phyloP scores from a whole-genome alignment of 2,888 invertebrate species.

The Saturnia japonica region DNA sequence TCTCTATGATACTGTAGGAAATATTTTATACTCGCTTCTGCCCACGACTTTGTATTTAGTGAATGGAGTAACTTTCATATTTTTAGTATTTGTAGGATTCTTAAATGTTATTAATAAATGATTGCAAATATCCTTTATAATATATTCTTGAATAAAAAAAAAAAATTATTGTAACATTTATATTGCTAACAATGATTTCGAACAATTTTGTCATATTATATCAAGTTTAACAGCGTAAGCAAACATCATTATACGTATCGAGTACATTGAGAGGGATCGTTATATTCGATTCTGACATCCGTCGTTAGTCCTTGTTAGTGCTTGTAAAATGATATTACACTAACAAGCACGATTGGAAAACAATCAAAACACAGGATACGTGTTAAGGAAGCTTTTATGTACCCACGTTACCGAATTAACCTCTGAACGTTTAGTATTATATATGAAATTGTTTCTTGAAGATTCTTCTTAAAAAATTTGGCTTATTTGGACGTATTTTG shows the following conservation, averaged over 20 bases:
- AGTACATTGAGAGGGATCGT: slow-evolving; percentile 4
- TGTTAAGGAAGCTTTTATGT: background rate
- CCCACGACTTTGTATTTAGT: too few species aligned
- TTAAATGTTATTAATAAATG: too few species aligned
- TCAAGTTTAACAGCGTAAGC: background rate
- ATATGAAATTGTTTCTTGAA: background rate
- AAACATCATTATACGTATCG: slow-evolving; percentile 19
- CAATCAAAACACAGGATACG: slow-evolving; percentile 32
- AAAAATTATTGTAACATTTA: too few species aligned
- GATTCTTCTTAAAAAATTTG: background rate
- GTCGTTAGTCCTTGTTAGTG: slow-evolving; percentile 19
- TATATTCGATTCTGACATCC: slow-evolving; percentile 2
- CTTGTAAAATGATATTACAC: slow-evolving; percentile 21
- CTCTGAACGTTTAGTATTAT: too few species aligned
- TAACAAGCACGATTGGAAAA: slow-evolving; percentile 51
- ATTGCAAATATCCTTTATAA: too few species aligned
- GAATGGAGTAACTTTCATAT: too few species aligned
- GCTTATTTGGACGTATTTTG: background rate
- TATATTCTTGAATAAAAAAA: too few species aligned
- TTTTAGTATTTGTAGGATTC: too few species aligned
- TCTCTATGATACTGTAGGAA: too few species aligned
- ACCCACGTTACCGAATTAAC: background rate
- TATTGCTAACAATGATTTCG: background rate
- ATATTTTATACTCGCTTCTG: too few species aligned
- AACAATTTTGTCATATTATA: background rate